Evolutionary conservation across 2,797 vertebrate species (phyloP), one percentile per base, ranked within the genome.

Genomic region (Channallabes apus): DNA sequence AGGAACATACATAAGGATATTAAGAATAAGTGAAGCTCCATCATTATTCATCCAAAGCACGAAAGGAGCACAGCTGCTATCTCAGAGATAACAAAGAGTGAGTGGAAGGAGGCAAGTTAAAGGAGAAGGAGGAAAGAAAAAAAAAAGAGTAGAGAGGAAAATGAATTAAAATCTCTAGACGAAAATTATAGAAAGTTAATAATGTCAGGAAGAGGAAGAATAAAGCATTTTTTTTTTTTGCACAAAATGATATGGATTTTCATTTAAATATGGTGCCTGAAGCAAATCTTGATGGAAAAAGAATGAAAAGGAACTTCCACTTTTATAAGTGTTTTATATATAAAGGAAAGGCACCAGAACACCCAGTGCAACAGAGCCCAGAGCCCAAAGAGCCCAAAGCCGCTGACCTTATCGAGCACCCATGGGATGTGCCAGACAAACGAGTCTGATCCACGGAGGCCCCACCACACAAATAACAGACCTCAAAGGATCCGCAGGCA

Each of bases 1-100:
- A 88, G 88, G 87, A 93, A 94, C 93, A 94, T 92, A 90, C 90
- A 91, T 94, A 94, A 95, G 91, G 93, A 94, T 94, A 95, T 96
- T 95, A 94, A 90, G 86, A 92, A 86, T 85, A 91, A 94, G 93
- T 91, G 89, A 88, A 90, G 62, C 18, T 88, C 91, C 88, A 91
- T 92, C 94, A 93, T 95, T 92, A 95, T 93, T 96, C 92, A 94
- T 87, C 90, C 58, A 29, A 84, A 87, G 91, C 87, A 46, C 87
- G 58, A 89, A 90, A 87, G 90, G 90, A 93, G 86, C 80, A 83
- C 82, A 90, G 91, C 89, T 88, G 89, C 92, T 92, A 92, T 94
- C 93, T 90, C 85, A 59, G 82, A 88, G 59, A 85, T 65, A 72
- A 85, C 69, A 87, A 75, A 83, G 82, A 24, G 88, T 82, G 51